phyloP scores from a whole-genome alignment of 2,888 invertebrate species.

The Zele albiditarsus region DNA sequence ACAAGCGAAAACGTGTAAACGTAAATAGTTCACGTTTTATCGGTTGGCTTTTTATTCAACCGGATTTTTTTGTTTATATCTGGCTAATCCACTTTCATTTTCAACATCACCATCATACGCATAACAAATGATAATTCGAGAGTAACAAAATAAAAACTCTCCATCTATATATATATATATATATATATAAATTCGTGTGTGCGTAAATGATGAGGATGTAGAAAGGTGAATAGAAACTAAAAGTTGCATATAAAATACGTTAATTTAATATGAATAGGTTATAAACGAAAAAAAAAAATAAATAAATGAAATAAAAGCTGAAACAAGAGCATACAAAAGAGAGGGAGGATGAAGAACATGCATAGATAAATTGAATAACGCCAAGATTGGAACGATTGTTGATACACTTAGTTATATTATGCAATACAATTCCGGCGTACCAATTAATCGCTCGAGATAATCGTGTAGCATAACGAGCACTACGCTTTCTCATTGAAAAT shows the following conservation, averaged over 20 bases:
- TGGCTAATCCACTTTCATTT: slow-evolving; percentile 28
- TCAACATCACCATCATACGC: slow-evolving; percentile 12
- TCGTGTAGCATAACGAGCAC: slow-evolving; percentile 47
- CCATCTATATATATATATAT: not conserved
- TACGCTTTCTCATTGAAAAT: slow-evolving; percentile 49
- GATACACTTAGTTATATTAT: slow-evolving; percentile 19
- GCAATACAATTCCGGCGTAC: slow-evolving; percentile 40
- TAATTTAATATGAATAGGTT: not conserved
- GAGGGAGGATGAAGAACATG: not conserved
- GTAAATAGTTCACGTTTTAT: not conserved
- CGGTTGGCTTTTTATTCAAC: not conserved
- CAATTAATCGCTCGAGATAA: slow-evolving; percentile 54
- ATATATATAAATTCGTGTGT: not conserved
- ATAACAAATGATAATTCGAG: slow-evolving; percentile 17
- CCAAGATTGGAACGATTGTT: slow-evolving; percentile 7
- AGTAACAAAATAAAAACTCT: not conserved
- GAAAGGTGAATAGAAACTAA: slow-evolving; percentile 3
- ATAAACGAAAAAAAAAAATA: not conserved
- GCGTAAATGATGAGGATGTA: not conserved
- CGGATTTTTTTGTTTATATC: slow-evolving; percentile 9
- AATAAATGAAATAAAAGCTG: not conserved
- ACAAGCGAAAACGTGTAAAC: not conserved
- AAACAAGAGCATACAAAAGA: not conserved
- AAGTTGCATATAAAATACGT: slow-evolving; percentile 7
- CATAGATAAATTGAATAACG: slow-evolving; percentile 7